phyloP scores from a whole-genome alignment of 2,888 invertebrate genomes.

The Smittia sp. region DNA sequence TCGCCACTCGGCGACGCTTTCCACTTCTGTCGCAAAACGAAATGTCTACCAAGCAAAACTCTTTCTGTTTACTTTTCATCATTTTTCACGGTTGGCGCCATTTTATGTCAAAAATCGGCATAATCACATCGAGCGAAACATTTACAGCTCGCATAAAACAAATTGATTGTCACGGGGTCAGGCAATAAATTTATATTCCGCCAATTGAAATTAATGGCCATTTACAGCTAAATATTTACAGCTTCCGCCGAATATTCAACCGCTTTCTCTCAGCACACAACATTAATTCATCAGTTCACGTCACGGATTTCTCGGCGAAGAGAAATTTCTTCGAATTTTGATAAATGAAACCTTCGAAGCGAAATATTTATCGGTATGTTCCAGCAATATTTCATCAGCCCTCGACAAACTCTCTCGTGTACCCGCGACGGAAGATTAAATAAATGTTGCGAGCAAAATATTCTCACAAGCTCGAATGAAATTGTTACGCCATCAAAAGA shows the following conservation, averaged over 20 bases:
- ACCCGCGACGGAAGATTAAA: no score
- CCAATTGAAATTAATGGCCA: slow-evolving; percentile 2
- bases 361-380: background rate
- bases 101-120: background rate
- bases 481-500: no score
- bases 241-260: background rate
- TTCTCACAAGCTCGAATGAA: no score
- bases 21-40: no score
- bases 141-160: background rate
- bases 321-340: background rate
- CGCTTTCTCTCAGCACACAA: background rate
- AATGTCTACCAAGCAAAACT: no score
- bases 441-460: no score
- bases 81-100: slow-evolving; percentile 9
- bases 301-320: background rate
- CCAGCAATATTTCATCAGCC: no score
- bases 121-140: background rate
- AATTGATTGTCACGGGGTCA: background rate
- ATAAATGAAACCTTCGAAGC: background rate
- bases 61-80: background rate
- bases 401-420: no score
- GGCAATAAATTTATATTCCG: background rate
- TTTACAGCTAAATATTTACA: no score
- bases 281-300: background rate
- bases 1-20: no score